Conservation (phyloP, 2,797 vertebrate species). For the Pseudochirops corinnae region DNA sequence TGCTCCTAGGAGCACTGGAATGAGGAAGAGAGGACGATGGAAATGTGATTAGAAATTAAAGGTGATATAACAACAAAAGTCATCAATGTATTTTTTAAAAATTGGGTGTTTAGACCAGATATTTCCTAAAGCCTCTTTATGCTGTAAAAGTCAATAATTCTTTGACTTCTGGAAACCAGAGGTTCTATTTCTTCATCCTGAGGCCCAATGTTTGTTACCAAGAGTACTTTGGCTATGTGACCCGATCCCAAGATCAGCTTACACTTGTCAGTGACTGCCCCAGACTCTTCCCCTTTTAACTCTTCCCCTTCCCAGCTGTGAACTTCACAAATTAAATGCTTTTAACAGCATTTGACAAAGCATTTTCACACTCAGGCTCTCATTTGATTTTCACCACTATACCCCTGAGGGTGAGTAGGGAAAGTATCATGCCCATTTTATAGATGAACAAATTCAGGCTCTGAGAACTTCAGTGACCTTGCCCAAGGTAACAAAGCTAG, state of each 20-base stretch:
- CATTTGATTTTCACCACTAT: background rate
- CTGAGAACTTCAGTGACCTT: background rate
- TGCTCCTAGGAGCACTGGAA: background rate
- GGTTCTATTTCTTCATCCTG: background rate
- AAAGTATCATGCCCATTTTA: background rate
- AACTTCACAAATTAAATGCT: background rate
- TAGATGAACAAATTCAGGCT: background rate
- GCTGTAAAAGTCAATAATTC: background rate
- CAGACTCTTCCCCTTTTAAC: constrained; percentile 14
- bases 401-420: background rate
- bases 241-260: background rate
- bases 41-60: background rate
- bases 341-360: background rate
- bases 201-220: background rate
- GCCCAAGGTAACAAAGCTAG: background rate
- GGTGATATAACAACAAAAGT: background rate
- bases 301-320: background rate
- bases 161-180: background rate
- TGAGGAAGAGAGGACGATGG: background rate
- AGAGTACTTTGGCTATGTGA: background rate
- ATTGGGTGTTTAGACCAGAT: background rate
- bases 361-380: background rate
- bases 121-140: background rate
- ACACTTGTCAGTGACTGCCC: background rate
- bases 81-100: background rate